Conservation (phyloP, 2,797 vertebrate genomes). For the Sebastolobus altivelis region DNA sequence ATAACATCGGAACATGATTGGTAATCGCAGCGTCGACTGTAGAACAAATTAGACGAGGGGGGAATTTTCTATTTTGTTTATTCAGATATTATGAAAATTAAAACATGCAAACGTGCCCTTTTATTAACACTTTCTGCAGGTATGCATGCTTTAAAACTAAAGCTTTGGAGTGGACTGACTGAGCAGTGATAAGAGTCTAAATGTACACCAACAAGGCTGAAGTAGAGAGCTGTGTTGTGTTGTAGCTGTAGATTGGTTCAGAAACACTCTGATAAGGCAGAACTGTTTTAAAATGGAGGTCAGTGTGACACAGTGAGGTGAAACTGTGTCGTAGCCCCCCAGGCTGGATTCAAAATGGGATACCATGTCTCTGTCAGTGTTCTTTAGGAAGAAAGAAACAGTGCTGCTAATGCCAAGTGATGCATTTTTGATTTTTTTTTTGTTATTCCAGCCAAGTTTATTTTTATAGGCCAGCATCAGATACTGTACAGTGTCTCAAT, state of each 20-base stretch:
- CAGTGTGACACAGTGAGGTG: conserved; percentile 51
- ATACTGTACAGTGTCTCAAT: neutral
- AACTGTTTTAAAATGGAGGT: conserved; percentile 47
- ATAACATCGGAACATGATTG: neutral
- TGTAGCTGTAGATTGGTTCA: neutral
- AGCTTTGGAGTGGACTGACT: neutral
- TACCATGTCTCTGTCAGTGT: conserved; percentile 1
- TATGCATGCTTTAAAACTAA: neutral
- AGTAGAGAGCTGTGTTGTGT: neutral
- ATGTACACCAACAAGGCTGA: neutral
- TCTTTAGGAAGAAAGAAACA: neutral
- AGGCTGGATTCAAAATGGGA: conserved; percentile 14
- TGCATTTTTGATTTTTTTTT: neutral
- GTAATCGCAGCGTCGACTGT: neutral
- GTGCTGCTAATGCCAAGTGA: neutral
- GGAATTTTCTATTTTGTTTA: neutral
- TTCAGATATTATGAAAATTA: neutral
- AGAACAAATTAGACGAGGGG: neutral
- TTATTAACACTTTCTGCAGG: neutral
- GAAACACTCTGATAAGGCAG: conserved; percentile 7
- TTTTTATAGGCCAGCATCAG: neutral
- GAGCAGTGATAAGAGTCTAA: neutral
- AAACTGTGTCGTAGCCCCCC: neutral
- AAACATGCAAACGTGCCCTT: neutral
- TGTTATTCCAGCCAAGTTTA: neutral